phyloP scores from a whole-genome alignment of 2,113 vertebrate species.

The Axis porcinus region DNA sequence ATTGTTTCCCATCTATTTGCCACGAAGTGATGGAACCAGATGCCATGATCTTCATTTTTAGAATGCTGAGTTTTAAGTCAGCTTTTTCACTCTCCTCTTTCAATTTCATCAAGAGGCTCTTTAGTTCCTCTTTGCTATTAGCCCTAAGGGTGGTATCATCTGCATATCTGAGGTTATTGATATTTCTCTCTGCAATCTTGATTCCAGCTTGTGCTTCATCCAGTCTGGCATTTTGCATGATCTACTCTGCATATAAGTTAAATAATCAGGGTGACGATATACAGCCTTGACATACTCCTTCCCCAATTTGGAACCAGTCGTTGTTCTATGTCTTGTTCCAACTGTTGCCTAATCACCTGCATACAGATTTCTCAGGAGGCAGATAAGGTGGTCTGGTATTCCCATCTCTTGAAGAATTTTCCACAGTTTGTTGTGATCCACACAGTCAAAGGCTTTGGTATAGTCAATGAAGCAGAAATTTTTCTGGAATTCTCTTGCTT shows the following conservation, averaged over 20 bases:
- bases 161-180: background rate
- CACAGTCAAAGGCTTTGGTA: background rate
- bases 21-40: background rate
- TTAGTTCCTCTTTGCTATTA: background rate
- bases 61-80: background rate
- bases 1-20: background rate
- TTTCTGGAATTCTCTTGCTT: background rate
- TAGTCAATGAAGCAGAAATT: background rate
- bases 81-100: background rate
- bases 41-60: background rate
- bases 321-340: background rate
- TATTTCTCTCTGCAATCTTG: background rate
- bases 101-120: background rate
- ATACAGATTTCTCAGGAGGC: background rate
- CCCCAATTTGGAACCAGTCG: background rate
- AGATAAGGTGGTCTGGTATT: background rate
- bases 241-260: background rate
- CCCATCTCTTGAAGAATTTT: background rate
- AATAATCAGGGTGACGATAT: background rate
- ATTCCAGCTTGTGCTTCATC: background rate
- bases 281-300: background rate
- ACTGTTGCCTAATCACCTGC: background rate
- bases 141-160: background rate
- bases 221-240: rapidly evolving
- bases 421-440: background rate